Conservation (phyloP, 64 coral and sea anemone genomes). For the Montipora cactus region DNA sequence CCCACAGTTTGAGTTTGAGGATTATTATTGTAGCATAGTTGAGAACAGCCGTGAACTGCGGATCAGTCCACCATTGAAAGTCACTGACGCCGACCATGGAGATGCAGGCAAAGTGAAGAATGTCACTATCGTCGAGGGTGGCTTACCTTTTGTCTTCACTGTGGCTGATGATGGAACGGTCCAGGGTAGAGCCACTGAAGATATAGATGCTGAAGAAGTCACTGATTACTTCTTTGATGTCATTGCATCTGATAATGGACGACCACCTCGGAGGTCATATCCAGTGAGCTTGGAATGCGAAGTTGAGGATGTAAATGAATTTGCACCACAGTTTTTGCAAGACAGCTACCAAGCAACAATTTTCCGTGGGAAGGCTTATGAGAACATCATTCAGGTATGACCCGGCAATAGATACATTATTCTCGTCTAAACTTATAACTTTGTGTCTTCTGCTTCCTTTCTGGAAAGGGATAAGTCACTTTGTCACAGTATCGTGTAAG, state of each 20-base stretch:
- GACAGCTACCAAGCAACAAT: conserved; percentile 74
- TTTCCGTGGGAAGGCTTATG: conserved; percentile 53
- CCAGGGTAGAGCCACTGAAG: conserved; percentile 58
- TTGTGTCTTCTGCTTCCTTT: too few relatives aligned
- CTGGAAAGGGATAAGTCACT: too few relatives aligned
- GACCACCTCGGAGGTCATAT: conserved; percentile 56
- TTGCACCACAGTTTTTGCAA: conserved; percentile 78
- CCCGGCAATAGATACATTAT: too few relatives aligned
- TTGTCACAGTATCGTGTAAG: too few relatives aligned
- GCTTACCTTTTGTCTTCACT: conserved; percentile 82
- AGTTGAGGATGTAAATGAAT: conserved; percentile 88
- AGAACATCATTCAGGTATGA: conserved; percentile 68
- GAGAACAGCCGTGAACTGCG: conserved; percentile 81
- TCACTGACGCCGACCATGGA: conserved; percentile 68
- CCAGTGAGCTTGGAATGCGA: conserved; percentile 82
- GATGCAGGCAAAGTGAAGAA: conserved; percentile 75
- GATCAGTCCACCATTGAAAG: conserved; percentile 67
- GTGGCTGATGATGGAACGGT: conserved; percentile 74
- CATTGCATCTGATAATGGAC: conserved; percentile 79
- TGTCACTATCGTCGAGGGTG: conserved; percentile 76
- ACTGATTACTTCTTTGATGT: conserved; percentile 86
- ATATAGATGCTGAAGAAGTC: conserved; percentile 83
- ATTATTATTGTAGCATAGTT: conserved; percentile 77
- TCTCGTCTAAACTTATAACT: too few relatives aligned
- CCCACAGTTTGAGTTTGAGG: conserved; percentile 73